phyloP scores from a whole-genome alignment of 2,888 invertebrate genomes.

The Macropis europaea region DNA sequence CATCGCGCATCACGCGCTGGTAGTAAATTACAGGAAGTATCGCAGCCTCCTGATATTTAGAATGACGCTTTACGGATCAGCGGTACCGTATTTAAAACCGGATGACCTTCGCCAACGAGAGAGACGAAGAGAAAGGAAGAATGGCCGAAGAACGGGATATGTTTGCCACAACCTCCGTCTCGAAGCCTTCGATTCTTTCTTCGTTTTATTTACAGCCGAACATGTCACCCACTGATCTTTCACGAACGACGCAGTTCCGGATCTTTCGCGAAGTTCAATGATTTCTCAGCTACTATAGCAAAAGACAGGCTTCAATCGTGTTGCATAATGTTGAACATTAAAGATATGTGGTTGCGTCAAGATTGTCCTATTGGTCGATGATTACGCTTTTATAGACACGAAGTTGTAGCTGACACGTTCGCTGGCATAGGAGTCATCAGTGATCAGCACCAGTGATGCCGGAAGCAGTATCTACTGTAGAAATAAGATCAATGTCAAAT shows the following conservation, averaged over 20 bases:
- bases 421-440: no score
- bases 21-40: slow-evolving; percentile 47
- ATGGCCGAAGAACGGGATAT: slow-evolving; percentile 28
- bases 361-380: neutral
- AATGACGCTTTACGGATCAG: slow-evolving; percentile 40
- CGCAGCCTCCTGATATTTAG: slow-evolving; percentile 35
- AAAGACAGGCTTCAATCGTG: neutral
- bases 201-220: neutral
- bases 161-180: slow-evolving; percentile 12
- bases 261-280: slow-evolving; percentile 5
- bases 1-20: neutral
- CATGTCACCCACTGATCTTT: neutral
- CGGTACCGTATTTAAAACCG: slow-evolving; percentile 56
- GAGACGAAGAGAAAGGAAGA: slow-evolving; percentile 40
- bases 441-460: no score
- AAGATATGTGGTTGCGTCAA: neutral
- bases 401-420: no score
- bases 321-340: neutral
- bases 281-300: neutral
- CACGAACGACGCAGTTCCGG: neutral
- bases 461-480: no score
- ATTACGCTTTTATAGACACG: neutral
- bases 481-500: no score
- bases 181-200: slow-evolving; percentile 1
- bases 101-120: slow-evolving; percentile 47